phyloP scores from a whole-genome alignment of 2,888 invertebrate species.

The Drosophila phalerata region DNA sequence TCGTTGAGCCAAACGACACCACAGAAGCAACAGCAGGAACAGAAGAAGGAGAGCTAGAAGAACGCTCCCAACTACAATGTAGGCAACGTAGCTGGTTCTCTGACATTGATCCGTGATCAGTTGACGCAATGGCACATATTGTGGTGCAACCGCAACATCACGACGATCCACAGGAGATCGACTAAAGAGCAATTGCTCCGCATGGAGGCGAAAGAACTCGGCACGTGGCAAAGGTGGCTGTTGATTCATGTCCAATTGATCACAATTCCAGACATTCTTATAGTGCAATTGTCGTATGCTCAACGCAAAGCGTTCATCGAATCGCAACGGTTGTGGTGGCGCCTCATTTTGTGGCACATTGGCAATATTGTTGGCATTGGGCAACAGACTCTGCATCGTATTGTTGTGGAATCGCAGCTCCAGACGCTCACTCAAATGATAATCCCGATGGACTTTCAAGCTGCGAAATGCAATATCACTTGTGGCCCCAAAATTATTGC shows the following conservation, averaged over 20 bases:
- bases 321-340: constrained; percentile 74
- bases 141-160: constrained; percentile 20
- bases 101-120: constrained; percentile 80
- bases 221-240: constrained; percentile 74
- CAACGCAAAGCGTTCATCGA: constrained; percentile 80
- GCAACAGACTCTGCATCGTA: constrained; percentile 64
- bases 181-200: constrained; percentile 80
- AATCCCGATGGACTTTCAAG: constrained; percentile 81
- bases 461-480: constrained; percentile 84
- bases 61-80: constrained; percentile 86
- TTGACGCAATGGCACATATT: constrained; percentile 75
- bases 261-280: constrained; percentile 79
- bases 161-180: constrained; percentile 6
- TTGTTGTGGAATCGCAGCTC: constrained; percentile 84
- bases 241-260: constrained; percentile 68
- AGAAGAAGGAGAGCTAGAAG: constrained; percentile 85
- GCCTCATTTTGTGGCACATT: constrained; percentile 11
- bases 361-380: constrained; percentile 8
- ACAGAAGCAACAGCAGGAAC: constrained; percentile 84
- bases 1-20: constrained; percentile 86
- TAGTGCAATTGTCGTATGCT: constrained; percentile 81
- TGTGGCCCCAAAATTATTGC: constrained; percentile 82
- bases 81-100: constrained; percentile 82
- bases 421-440: constrained; percentile 81
- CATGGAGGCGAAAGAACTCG: constrained; percentile 79